Evolutionary conservation across 2,113 vertebrate genomes (phyloP).

Genomic region (Peromyscus polionotus): DNA sequence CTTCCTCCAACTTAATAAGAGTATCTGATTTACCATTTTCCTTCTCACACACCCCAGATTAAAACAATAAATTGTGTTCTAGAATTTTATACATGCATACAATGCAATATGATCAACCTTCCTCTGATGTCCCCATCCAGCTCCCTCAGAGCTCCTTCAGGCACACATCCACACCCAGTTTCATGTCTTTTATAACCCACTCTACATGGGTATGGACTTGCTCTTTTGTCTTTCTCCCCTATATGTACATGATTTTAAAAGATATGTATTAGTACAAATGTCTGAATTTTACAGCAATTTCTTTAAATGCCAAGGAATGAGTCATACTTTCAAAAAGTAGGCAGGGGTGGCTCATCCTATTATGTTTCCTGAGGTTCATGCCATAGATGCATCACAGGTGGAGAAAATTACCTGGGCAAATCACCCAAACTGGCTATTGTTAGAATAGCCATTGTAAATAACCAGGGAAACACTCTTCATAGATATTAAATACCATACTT

Average conservation of each 20-base stretch:
- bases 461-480: background rate
- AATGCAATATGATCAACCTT: background rate
- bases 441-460: background rate
- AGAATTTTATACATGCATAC: background rate
- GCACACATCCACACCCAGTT: background rate
- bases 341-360: background rate
- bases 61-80: background rate
- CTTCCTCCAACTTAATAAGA: background rate
- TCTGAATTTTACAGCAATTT: constrained; percentile 23
- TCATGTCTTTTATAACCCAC: background rate
- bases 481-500: background rate
- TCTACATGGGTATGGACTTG: too few relatives aligned
- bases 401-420: background rate
- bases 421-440: background rate
- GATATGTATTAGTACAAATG: background rate
- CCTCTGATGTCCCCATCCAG: too few relatives aligned
- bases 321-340: background rate
- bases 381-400: background rate
- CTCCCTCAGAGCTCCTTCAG: background rate
- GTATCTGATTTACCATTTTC: background rate
- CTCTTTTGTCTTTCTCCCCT: background rate
- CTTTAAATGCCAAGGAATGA: constrained; percentile 48
- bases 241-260: background rate
- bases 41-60: constrained; percentile 3
- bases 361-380: background rate